Evolutionary conservation across 1,140 invertebrate species (phyloP).

Genomic region (Scaptomyza montana): DNA sequence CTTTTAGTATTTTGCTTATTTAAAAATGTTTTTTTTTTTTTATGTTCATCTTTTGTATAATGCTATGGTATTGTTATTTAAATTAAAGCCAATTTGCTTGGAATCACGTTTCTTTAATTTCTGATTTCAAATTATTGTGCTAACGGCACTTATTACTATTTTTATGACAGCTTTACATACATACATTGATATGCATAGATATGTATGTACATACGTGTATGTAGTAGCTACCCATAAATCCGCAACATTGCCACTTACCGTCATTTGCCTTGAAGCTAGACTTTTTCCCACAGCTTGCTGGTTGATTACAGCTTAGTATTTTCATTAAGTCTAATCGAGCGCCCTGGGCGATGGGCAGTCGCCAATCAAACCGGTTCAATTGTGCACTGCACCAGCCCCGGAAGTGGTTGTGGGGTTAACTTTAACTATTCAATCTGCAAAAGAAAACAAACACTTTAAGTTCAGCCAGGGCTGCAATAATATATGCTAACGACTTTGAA

Average conservation of each 20-base stretch:
- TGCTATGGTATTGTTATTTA: neutral
- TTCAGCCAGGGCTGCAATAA: constrained; percentile 17
- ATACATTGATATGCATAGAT: neutral
- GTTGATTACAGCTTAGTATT: constrained; percentile 53
- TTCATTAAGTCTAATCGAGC: constrained; percentile 25
- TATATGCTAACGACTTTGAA: constrained; percentile 3
- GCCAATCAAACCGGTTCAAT: constrained; percentile 48
- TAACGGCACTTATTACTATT: neutral
- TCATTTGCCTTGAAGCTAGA: constrained; percentile 61
- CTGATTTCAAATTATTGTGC: neutral
- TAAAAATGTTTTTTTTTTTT: neutral
- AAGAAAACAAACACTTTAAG: constrained; percentile 9
- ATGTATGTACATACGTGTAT: neutral
- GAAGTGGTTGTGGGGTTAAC: constrained; percentile 16
- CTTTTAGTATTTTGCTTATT: too few relatives aligned
- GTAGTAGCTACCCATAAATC: constrained; percentile 42
- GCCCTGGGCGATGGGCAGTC: constrained; percentile 18
- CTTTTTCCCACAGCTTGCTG: constrained; percentile 61
- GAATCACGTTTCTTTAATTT: constrained; percentile 3
- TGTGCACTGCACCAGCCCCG: constrained; percentile 21
- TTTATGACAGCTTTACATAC: neutral
- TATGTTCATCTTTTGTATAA: neutral
- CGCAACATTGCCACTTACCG: constrained; percentile 51
- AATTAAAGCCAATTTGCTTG: neutral
- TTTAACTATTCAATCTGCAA: constrained; percentile 12